Evolutionary conservation across 2,888 invertebrate species (phyloP), one percentile per base, ranked within the genome.

Genomic region (Troides aeacus): DNA sequence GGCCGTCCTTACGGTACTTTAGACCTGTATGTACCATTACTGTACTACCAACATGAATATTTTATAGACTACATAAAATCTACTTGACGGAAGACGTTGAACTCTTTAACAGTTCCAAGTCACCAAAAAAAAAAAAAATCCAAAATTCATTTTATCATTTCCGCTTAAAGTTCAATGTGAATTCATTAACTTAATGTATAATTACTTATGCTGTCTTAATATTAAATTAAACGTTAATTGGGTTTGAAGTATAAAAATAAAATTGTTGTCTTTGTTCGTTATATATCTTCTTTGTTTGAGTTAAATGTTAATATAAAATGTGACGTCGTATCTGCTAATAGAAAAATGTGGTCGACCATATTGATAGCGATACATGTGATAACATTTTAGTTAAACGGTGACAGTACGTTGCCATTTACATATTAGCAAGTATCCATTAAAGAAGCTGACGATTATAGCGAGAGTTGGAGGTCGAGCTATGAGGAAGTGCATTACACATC

Each of bases 1-100:
- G 83, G 80, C 82, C 83, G 82, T 79, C 76, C 77, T 84, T 84
- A 86, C 86, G 86, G 88, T 87, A 88, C 84, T 81, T 77, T 74
- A 79, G 79, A 79, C 82, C 79, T 84, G 71, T 62, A 80, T 77
- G 70, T 62, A 80, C 78, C 77, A 74, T 72, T 70, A 74, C 75
- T 77, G 42, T 58, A 69, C 46, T 57, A 62, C 63, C 30, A 53
- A 53, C 63, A 56, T 63, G 70, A 50, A 70, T 76, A 77, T 75
- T 75, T 73, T 69, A 71, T 72, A 64, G 56, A 67, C 39, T 61
- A 64, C 64, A 63, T 60, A 62, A 61, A 56, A 53, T 53, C 53
- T 53, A 53, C 50, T 46, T 56, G 21, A 57, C 23, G 17, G 23
- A 58, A 21, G 57, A 23, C 57, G n/a, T 15, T 58, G 57, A 58